phyloP scores from a whole-genome alignment of 2,797 vertebrate genomes.

The Ceryle rudis region DNA sequence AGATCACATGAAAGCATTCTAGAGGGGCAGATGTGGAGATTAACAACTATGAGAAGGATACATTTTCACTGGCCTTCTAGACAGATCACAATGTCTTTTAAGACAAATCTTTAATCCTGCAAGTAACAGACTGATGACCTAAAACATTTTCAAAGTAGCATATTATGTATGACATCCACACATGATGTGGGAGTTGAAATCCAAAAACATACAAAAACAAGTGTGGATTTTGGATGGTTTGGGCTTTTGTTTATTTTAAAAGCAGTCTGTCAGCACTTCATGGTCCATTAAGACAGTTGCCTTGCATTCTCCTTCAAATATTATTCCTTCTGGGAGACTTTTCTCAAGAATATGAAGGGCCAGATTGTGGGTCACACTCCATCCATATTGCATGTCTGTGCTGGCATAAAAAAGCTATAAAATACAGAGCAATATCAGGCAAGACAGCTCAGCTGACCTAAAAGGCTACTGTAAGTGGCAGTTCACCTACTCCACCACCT shows the following conservation, averaged over 20 bases:
- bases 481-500: neutral
- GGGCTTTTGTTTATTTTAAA: slow-evolving; percentile 51
- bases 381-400: neutral
- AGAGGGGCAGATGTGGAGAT: slow-evolving; percentile 54
- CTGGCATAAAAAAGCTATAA: neutral
- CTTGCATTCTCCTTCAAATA: neutral
- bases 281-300: neutral
- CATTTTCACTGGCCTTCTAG: slow-evolving; percentile 44
- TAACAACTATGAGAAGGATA: slow-evolving; percentile 51
- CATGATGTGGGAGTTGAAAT: neutral
- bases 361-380: neutral
- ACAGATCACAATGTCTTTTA: slow-evolving; percentile 41
- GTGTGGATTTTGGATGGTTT: neutral
- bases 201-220: slow-evolving; percentile 18
- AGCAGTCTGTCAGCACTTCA: slow-evolving; percentile 64
- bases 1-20: slow-evolving; percentile 70
- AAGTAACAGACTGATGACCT: slow-evolving; percentile 39
- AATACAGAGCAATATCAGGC: neutral
- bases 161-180: neutral
- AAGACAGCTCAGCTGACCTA: neutral
- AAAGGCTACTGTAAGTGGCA: neutral
- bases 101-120: slow-evolving; percentile 42
- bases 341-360: neutral
- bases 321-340: neutral
- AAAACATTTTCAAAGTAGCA: slow-evolving; percentile 2